phyloP scores from a whole-genome alignment of 2,888 invertebrate genomes.

The Hyposoter dolosus region DNA sequence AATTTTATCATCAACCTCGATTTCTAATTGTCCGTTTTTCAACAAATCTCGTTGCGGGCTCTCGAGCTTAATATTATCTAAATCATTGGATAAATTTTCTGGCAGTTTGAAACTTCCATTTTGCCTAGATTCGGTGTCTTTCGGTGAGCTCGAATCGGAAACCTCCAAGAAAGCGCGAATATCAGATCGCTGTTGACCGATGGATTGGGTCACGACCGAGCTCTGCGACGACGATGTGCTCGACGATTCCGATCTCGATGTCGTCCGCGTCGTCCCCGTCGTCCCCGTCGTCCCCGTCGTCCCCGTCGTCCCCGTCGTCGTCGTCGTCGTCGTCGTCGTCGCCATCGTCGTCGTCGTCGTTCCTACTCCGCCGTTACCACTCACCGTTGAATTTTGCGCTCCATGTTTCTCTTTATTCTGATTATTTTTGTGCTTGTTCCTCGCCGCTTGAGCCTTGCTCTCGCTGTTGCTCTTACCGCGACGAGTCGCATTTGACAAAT shows the following conservation, averaged over 20 bases:
- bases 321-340: slow-evolving; percentile 77
- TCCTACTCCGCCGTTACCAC: slow-evolving; percentile 80
- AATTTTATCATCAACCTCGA: slow-evolving; percentile 73
- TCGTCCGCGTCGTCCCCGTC: slow-evolving; percentile 70
- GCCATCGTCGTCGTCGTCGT: slow-evolving; percentile 77
- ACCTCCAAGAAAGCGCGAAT: slow-evolving; percentile 75
- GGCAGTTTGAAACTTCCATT: slow-evolving; percentile 68
- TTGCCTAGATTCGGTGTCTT: slow-evolving; percentile 62
- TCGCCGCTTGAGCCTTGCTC: slow-evolving; percentile 85
- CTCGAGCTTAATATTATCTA: slow-evolving; percentile 73
- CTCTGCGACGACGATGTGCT: slow-evolving; percentile 73
- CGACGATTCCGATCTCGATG: slow-evolving; percentile 84
- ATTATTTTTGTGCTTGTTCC: slow-evolving; percentile 86
- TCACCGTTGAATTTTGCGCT: slow-evolving; percentile 48
- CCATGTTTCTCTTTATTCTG: slow-evolving; percentile 84
- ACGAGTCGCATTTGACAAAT: slow-evolving; percentile 77
- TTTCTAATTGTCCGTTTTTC: slow-evolving; percentile 69
- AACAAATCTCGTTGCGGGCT: slow-evolving; percentile 67
- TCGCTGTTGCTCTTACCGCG: slow-evolving; percentile 83
- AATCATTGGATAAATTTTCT: slow-evolving; percentile 76
- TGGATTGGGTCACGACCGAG: slow-evolving; percentile 40
- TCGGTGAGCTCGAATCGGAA: slow-evolving; percentile 34
- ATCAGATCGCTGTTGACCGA: slow-evolving; percentile 70
- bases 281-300: slow-evolving; percentile 59
- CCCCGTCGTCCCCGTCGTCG: slow-evolving; percentile 78